These are phyloP conservation scores for Myotis myotis DNA, from an alignment of 2,797 vertebrate genomes.

Conservation along the genomic window DNA sequence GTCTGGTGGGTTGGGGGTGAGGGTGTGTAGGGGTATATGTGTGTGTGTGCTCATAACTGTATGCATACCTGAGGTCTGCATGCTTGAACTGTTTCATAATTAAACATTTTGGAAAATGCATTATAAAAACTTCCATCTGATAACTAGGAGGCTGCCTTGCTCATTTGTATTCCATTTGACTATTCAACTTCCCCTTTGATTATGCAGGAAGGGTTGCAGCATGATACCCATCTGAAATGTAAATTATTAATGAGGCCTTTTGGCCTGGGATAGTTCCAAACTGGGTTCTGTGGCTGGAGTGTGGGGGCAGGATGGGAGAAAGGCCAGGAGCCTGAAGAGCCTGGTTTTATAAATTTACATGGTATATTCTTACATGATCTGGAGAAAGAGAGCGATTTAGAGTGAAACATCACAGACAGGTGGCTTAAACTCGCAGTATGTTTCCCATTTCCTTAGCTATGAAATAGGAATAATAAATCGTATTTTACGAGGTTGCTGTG, in stretches of 20 bases:
- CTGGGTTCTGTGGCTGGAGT: neutral
- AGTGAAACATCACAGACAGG: slow-evolving; percentile 4
- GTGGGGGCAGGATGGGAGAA: neutral
- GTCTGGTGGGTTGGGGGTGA: neutral
- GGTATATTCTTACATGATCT: neutral
- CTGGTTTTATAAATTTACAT: slow-evolving; percentile 46
- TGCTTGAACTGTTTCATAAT: slow-evolving; percentile 38
- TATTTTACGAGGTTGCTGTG: slow-evolving; percentile 55
- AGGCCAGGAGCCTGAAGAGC: neutral
- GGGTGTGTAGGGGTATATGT: neutral
- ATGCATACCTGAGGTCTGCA: neutral
- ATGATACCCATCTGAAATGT: slow-evolving; percentile 50
- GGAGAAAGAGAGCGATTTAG: slow-evolving; percentile 30
- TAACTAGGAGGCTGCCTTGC: slow-evolving; percentile 31
- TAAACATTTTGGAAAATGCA: slow-evolving; percentile 25
- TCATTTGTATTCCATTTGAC: slow-evolving; percentile 61
- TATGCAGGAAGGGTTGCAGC: slow-evolving; percentile 60
- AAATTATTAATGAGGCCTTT: slow-evolving; percentile 59
- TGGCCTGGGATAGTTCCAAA: slow-evolving; percentile 27
- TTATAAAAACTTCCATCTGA: slow-evolving; percentile 44
- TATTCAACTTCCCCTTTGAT: slow-evolving; percentile 56
- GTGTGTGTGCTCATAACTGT: neutral
- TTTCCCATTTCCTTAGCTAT: slow-evolving; percentile 45
- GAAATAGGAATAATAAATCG: slow-evolving; percentile 55
- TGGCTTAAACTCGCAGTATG: slow-evolving; percentile 45